These are phyloP conservation scores for Charina bottae DNA, from an alignment of 2,113 vertebrate species.

Conservation along the genomic window DNA sequence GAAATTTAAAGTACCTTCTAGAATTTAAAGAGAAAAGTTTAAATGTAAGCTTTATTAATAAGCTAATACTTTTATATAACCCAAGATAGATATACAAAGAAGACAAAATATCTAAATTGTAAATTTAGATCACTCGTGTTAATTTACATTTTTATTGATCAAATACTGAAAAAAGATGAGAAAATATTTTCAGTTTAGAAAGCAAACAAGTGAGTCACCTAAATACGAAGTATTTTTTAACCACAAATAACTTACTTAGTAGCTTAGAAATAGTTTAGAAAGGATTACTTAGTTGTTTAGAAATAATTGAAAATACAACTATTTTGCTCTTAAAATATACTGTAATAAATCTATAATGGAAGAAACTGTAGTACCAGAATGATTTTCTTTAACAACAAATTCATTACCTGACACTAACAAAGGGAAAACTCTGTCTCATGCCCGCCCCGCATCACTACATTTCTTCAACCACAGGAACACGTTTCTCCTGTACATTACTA, in stretches of 20 bases:
- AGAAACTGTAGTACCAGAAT: slow-evolving; percentile 51
- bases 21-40: slow-evolving; percentile 45
- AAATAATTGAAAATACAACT: slow-evolving; percentile 67
- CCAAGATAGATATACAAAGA: slow-evolving; percentile 72
- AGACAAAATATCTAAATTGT: slow-evolving; percentile 68
- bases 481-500: neutral
- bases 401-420: neutral
- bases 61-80: slow-evolving; percentile 72
- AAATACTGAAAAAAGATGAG: slow-evolving; percentile 69
- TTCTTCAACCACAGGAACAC: neutral
- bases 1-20: neutral
- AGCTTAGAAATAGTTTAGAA: slow-evolving; percentile 60
- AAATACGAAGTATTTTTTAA: slow-evolving; percentile 62
- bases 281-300: slow-evolving; percentile 25
- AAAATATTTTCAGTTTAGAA: slow-evolving; percentile 63
- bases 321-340: slow-evolving; percentile 68
- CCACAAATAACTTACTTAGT: slow-evolving; percentile 58
- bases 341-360: slow-evolving; percentile 45
- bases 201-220: slow-evolving; percentile 62
- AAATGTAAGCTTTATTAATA: slow-evolving; percentile 77
- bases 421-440: neutral
- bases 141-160: slow-evolving; percentile 69
- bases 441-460: neutral
- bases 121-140: slow-evolving; percentile 70
- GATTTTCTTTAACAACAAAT: slow-evolving; percentile 34